Evolutionary conservation across 1,140 invertebrate species (phyloP).

Genomic region (Manduca sexta): DNA sequence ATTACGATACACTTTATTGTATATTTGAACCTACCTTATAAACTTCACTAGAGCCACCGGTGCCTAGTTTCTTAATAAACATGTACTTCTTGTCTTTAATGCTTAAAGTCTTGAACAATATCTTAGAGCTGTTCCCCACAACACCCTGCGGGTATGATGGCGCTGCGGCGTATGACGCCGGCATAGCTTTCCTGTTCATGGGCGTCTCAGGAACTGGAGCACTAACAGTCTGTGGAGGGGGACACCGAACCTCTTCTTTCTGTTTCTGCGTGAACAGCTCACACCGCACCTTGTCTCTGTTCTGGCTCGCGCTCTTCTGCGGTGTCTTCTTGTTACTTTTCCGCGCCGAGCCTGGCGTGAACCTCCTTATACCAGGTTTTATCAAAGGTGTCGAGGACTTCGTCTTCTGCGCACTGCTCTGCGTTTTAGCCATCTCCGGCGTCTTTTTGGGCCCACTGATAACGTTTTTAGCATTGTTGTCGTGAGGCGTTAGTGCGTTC

Average conservation of each 20-base stretch:
- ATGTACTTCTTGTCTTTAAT: slow-evolving; percentile 70
- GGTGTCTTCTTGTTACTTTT: slow-evolving; percentile 48
- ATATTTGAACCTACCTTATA: slow-evolving; percentile 48
- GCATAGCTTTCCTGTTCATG: slow-evolving; percentile 41
- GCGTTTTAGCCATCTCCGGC: slow-evolving; percentile 34
- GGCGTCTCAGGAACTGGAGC: slow-evolving; percentile 45
- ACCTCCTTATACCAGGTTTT: slow-evolving; percentile 53
- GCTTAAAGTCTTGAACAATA: slow-evolving; percentile 56
- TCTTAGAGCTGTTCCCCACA: slow-evolving; percentile 40
- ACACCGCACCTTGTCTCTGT: slow-evolving; percentile 54
- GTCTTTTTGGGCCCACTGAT: slow-evolving; percentile 38
- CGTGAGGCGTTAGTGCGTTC: slow-evolving; percentile 30
- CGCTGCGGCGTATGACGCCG: slow-evolving; percentile 42
- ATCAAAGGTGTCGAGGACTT: slow-evolving; percentile 54
- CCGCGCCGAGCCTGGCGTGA: slow-evolving; percentile 44
- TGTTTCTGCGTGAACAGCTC: slow-evolving; percentile 46
- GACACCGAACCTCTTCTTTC: slow-evolving; percentile 16
- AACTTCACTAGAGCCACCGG: slow-evolving; percentile 69
- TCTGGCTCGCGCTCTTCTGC: slow-evolving; percentile 29
- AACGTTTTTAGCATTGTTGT: slow-evolving; percentile 24
- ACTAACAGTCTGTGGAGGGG: slow-evolving; percentile 1
- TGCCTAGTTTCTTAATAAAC: slow-evolving; percentile 63
- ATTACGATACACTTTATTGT: not conserved
- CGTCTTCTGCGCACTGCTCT: slow-evolving; percentile 31
- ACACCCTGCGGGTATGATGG: slow-evolving; percentile 56